Base-by-base conservation (phyloP, 2,888 invertebrate species). In the Coleophora deauratella region DNA sequence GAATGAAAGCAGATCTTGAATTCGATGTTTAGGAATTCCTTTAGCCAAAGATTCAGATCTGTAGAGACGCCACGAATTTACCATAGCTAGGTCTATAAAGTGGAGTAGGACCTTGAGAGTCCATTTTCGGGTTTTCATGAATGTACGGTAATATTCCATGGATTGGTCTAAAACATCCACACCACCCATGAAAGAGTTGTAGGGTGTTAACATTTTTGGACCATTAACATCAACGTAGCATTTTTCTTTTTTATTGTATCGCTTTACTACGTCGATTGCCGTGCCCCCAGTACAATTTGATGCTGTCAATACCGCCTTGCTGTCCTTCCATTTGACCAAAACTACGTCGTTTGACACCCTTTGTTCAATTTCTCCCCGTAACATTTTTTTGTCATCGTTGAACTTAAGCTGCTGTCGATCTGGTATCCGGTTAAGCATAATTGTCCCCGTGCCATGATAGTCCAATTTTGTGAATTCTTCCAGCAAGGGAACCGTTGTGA, bases 101-200 rank as follows among this genome's bases (percentile, higher is more conserved):
- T 60, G 55, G 6, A 55, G 41, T 2, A 59, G 38, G 7, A 59
- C 54, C 43, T 59, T 61, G 7, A 64, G 34, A 9, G 59, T 58
- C 57, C 58, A 66, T 40, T 62, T 64, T 35, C 41, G 51, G 0
- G 59, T 59, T 52, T 61, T 63, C 4, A 57, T 57, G 27, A 55
- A 57, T 6, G 21, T 21, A 21, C 21, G 21, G 21, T 21, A 21
- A 21, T 21, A 21, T 21, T 21, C 21, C 21, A 21, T 51, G 6
- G 31, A 37, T 30, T 57, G 54, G 35, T 59, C 53, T 0, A 55
- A 42, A n/a, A 55, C 40, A 35, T 57, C 44, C 15, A 52, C 51
- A 10, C 53, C 50, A 2, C 47, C 44, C 45, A 49, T 46, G 9
- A 28, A 9, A 32, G 33, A 35, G 35, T 61, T 59, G 31, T 58